A percentile compares a stretch with the other conserved stretches of the same genome.
phyloP scores from a whole-genome alignment of 2,797 vertebrate genomes.

The Gymnothorax javanicus region DNA sequence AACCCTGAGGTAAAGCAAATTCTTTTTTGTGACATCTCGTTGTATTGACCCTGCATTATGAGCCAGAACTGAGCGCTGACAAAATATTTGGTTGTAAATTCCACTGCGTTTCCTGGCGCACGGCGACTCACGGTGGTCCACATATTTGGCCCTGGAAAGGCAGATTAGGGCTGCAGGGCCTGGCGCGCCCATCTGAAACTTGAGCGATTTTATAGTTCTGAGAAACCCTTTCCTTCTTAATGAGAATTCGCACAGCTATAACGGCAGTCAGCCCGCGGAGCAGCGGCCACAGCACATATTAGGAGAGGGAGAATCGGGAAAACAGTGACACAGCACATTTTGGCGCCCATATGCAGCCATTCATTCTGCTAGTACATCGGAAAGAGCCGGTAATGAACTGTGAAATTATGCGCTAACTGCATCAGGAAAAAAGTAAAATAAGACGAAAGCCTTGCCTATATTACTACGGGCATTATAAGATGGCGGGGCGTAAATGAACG shows the following conservation, averaged over 20 bases:
- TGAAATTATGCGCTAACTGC: constrained; percentile 20
- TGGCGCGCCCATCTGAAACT: neutral
- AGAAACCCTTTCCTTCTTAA: neutral
- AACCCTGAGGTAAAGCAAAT: neutral
- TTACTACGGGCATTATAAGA: neutral
- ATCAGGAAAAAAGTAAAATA: neutral
- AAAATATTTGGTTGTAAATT: neutral
- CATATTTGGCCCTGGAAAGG: neutral
- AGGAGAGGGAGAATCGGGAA: neutral
- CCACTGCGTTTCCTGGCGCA: neutral
- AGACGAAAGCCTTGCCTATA: neutral
- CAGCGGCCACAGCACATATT: neutral
- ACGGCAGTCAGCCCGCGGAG: neutral
- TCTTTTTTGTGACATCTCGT: neutral
- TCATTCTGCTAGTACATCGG: neutral
- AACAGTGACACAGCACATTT: neutral
- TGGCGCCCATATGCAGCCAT: neutral
- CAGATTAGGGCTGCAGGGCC: neutral
- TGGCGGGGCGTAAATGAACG: neutral
- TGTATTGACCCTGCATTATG: neutral
- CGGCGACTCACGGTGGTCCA: neutral
- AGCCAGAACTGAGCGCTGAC: neutral
- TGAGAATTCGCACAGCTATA: neutral
- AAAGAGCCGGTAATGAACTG: constrained; percentile 19
- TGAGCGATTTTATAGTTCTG: neutral